Conservation (phyloP, 2,113 vertebrate species). For the Siphamia tubifer region DNA sequence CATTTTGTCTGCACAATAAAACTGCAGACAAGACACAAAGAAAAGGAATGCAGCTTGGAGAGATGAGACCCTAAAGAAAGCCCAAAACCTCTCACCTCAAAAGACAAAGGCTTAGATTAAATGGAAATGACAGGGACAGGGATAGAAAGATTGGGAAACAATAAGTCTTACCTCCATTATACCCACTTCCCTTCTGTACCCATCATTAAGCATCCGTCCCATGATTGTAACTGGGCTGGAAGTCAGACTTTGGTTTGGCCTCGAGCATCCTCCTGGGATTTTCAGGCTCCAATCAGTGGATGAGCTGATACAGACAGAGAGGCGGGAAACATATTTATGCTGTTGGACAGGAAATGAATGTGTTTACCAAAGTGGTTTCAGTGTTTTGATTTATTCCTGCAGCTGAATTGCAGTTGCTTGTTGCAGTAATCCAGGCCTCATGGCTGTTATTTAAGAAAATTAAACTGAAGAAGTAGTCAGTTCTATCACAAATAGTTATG, state of each 20-base stretch:
- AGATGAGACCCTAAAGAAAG: background rate
- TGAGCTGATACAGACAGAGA: background rate
- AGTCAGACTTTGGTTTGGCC: conserved; percentile 31
- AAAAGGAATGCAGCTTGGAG: background rate
- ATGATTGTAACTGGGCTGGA: background rate
- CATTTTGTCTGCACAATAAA: conserved; percentile 2
- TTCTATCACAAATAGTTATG: no score
- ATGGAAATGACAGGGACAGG: conserved; percentile 18
- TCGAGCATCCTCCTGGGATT: background rate
- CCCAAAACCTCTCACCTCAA: conserved; percentile 16
- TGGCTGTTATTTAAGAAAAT: background rate
- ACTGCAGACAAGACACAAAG: background rate
- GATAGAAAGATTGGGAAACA: conserved; percentile 23
- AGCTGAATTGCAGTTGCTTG: background rate
- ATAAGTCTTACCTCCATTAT: conserved; percentile 13
- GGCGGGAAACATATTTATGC: background rate
- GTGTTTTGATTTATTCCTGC: background rate
- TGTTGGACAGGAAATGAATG: background rate
- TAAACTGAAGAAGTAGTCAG: background rate
- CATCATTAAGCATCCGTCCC: conserved; percentile 6
- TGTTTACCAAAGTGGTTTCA: background rate
- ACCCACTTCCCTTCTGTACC: conserved; percentile 30
- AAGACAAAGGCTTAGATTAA: conserved; percentile 1
- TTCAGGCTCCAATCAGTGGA: conserved; percentile 11
- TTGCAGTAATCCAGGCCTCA: background rate